These are phyloP conservation scores for Papilio dardanus DNA, from an alignment of 1,140 invertebrate species.

Conservation along the genomic window DNA sequence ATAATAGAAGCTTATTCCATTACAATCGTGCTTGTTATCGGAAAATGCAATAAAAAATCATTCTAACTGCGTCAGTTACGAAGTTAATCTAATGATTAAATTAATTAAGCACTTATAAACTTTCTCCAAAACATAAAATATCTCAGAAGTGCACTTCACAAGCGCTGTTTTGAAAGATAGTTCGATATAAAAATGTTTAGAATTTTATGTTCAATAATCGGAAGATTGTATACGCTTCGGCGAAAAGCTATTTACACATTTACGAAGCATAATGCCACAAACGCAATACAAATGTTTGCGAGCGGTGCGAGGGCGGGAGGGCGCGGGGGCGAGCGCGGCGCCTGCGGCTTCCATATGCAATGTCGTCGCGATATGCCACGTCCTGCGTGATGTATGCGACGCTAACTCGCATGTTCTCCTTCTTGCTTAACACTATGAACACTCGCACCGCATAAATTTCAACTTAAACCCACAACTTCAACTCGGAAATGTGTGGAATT, in stretches of 20 bases:
- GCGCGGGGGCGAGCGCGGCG: slow-evolving; percentile 38
- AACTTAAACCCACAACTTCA: slow-evolving; percentile 71
- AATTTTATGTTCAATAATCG: not conserved
- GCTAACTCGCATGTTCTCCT: slow-evolving; percentile 67
- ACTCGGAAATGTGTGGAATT: slow-evolving; percentile 70
- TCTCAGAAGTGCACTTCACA: too few relatives aligned
- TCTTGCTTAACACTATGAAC: slow-evolving; percentile 71
- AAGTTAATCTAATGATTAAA: not conserved
- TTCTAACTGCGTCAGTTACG: too few relatives aligned
- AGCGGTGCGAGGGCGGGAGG: not conserved
- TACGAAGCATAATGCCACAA: slow-evolving; percentile 34
- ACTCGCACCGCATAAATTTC: slow-evolving; percentile 74
- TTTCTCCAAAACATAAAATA: not conserved
- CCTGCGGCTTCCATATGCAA: slow-evolving; percentile 63
- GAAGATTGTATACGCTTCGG: not conserved
- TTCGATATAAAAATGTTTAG: not conserved
- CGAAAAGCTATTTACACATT: slow-evolving; percentile 31
- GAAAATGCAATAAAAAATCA: too few relatives aligned
- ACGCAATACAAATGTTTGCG: slow-evolving; percentile 44
- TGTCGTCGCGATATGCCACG: slow-evolving; percentile 71
- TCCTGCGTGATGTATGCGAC: slow-evolving; percentile 70
- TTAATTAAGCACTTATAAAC: not conserved
- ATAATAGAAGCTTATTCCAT: not conserved
- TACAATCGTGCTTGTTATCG: not conserved
- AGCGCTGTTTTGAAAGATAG: not conserved